These are phyloP conservation scores for Mastigias papua DNA, from an alignment of 30 jellyfish, hydroid and myxozoan genomes.

Conservation along the genomic window DNA sequence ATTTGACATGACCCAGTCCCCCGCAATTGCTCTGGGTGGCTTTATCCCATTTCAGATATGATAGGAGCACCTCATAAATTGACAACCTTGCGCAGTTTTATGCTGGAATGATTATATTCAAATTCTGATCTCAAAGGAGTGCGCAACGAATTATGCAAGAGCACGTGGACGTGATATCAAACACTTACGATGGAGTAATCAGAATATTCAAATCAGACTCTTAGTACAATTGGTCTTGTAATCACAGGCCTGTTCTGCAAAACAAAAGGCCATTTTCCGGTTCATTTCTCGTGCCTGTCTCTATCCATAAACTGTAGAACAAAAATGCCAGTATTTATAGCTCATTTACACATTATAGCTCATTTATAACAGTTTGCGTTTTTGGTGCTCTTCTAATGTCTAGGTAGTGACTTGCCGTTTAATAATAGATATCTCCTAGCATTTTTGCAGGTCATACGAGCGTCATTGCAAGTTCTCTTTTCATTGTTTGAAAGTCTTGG, in stretches of 20 bases:
- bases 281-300: neutral
- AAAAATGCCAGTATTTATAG: no score
- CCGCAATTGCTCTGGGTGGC: neutral
- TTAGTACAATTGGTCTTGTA: neutral
- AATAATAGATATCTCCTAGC: no score
- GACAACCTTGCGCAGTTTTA: neutral
- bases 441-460: no score
- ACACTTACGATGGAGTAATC: neutral
- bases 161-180: neutral
- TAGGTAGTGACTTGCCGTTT: no score
- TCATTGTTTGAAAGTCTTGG: no score
- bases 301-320: no score
- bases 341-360: no score
- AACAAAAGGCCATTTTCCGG: neutral
- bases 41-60: neutral
- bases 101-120: neutral
- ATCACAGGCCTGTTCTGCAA: neutral
- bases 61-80: neutral
- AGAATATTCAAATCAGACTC: neutral
- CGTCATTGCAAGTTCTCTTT: no score
- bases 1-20: no score
- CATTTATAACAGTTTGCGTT: no score
- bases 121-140: neutral
- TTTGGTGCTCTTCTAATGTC: no score
- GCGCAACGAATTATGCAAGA: neutral